Base-by-base conservation (phyloP, 1,140 invertebrate genomes). In the Magallana angulata region DNA sequence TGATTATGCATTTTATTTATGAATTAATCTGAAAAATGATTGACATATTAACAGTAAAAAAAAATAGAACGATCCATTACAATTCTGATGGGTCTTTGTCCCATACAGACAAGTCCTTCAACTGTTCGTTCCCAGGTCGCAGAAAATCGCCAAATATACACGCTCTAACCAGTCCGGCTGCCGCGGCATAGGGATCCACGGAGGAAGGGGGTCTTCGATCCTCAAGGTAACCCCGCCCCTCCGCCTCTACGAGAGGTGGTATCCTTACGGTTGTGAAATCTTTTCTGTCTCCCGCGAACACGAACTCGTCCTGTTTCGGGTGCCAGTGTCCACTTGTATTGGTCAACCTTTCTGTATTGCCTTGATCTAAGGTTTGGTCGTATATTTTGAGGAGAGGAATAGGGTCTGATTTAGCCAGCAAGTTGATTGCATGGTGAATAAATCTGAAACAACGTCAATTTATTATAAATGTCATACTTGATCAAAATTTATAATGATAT, bases 141-240 rank as follows among this genome's bases (percentile, higher is more conserved):
- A 84, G n/a, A 18, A 84, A 87, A 14, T 97, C 96, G 88, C 96
- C 95, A 85, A 90, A 81, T 60, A 91, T 82, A 59, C 83, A 87
- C 0, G 86, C 82, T 16, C 92, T 85, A 56, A 92, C 89, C 14
- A 94, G 30, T 18, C 90, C 89, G 83, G 93, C 92, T 1, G 92
- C 92, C 8, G 94, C 93, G 7, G 89, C 94, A 95, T 98, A 98
- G 0, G 98, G 98, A 95, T 99, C 98, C 93, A 97, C 97, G 95
- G 99, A 99, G 86, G 98, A 98, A 5, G 98, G 96, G 11, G 98
- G 98, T 93, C 98, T 96, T 85, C 98, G 96, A 94, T 99, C 98
- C 94, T 99, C 98, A 86, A 99, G 94, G 93, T 98, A 99, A 4
- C 98, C 98, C 93, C 97, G 97, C 92, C 97, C 97, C 1, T 97